Percentiles rank a stretch among this genome's conserved stretches.
These are phyloP conservation scores for Aleiodes leptofemur DNA, from an alignment of 2,888 invertebrate species.

Conservation along the genomic window DNA sequence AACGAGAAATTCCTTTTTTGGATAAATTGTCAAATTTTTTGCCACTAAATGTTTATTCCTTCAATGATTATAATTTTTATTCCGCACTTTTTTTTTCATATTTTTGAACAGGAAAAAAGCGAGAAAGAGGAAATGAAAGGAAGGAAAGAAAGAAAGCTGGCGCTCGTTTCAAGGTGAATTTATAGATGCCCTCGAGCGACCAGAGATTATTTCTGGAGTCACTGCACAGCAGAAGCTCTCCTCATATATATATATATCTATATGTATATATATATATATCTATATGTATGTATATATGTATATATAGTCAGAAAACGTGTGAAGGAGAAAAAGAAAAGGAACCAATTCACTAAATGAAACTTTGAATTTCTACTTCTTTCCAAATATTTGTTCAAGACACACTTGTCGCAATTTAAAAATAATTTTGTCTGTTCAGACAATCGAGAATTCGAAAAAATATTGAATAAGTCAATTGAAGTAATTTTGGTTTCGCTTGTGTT, in stretches of 20 bases:
- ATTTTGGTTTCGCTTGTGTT: too few species aligned
- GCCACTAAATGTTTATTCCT: neutral
- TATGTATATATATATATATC: neutral
- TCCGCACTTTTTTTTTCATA: conserved; percentile 20
- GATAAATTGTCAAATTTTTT: too few species aligned
- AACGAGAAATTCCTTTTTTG: too few species aligned
- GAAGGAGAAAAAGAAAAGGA: conserved; percentile 4
- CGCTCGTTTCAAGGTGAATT: conserved; percentile 65
- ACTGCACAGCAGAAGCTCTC: conserved; percentile 29
- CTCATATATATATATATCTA: conserved; percentile 4
- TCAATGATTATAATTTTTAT: conserved; percentile 52
- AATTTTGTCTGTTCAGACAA: neutral
- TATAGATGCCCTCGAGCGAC: conserved; percentile 57
- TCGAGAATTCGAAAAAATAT: too few species aligned
- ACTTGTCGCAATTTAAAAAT: neutral
- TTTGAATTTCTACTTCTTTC: neutral
- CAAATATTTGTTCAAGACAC: too few species aligned
- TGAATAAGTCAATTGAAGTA: too few species aligned
- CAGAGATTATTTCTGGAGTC: conserved; percentile 61
- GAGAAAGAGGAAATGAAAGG: conserved; percentile 39
- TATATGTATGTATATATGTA: conserved; percentile 9
- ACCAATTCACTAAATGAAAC: conserved; percentile 5
- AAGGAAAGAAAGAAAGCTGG: conserved; percentile 48
- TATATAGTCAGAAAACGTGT: conserved; percentile 26
- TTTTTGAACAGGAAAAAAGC: conserved; percentile 28